Conservation (phyloP, 2,113 vertebrate species). For the Herpetotheres cachinnans region DNA sequence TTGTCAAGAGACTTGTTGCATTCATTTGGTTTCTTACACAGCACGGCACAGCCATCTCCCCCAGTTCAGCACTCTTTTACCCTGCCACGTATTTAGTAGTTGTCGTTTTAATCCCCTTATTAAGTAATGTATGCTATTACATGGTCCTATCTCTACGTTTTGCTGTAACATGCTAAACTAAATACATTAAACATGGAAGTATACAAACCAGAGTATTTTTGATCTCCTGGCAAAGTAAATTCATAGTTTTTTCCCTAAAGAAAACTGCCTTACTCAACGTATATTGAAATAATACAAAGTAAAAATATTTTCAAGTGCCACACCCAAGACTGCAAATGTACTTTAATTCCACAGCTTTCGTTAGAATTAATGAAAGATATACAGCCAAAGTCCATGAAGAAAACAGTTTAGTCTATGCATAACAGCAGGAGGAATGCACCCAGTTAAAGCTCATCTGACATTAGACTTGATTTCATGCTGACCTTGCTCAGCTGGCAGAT, state of each 20-base stretch:
- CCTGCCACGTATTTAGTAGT: not conserved
- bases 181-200: not conserved
- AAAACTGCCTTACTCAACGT: not conserved
- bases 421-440: not conserved
- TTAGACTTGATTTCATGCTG: not conserved
- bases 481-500: not conserved
- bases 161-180: not conserved
- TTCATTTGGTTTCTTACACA: not conserved
- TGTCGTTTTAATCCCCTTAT: not conserved
- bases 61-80: not conserved
- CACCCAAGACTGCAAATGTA: not conserved
- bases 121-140: not conserved
- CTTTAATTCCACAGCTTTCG: not conserved
- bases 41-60: not conserved
- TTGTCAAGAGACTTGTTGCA: not conserved
- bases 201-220: not conserved
- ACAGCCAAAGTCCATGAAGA: not conserved
- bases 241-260: not conserved
- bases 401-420: not conserved
- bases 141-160: not conserved
- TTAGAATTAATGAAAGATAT: not conserved
- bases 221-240: not conserved
- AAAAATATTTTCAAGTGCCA: not conserved
- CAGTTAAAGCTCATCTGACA: not conserved
- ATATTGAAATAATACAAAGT: not conserved